Evolutionary conservation across 1,140 invertebrate species (phyloP).

Genomic region (Zaprionus lachaisei): DNA sequence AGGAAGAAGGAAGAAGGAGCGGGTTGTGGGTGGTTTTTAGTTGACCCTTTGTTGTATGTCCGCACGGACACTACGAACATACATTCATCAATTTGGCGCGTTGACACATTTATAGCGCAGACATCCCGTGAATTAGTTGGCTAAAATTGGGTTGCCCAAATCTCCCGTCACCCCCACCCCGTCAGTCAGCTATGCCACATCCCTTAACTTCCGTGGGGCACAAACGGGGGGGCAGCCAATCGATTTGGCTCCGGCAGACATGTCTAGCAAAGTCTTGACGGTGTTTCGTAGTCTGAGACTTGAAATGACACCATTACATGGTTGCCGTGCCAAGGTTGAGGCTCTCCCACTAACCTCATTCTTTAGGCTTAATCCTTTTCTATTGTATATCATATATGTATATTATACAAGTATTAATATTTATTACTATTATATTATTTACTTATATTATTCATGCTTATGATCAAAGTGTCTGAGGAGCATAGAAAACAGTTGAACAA

Average conservation of each 20-base stretch:
- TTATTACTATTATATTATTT: no score
- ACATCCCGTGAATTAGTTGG: constrained; percentile 55
- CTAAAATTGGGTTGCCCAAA: constrained; percentile 40
- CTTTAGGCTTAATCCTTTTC: no score
- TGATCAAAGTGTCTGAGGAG: no score
- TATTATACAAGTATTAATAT: no score
- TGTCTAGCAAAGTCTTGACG: constrained; percentile 4
- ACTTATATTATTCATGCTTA: no score
- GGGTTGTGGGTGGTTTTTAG: constrained; percentile 19
- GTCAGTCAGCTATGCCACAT: background rate
- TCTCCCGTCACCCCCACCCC: background rate
- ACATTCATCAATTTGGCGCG: constrained; percentile 72
- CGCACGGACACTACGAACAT: background rate
- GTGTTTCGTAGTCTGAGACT: background rate
- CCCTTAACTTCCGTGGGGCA: background rate
- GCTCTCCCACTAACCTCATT: background rate
- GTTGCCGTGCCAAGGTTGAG: no score
- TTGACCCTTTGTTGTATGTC: constrained; percentile 37
- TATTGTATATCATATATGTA: no score
- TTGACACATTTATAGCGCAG: constrained; percentile 72
- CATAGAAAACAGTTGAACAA: no score
- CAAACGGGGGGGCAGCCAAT: background rate
- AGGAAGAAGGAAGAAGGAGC: background rate
- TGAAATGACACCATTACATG: background rate
- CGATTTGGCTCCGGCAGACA: constrained; percentile 29